Evolutionary conservation across 2,888 invertebrate genomes (phyloP).

Genomic region (Platycnemis pennipes): DNA sequence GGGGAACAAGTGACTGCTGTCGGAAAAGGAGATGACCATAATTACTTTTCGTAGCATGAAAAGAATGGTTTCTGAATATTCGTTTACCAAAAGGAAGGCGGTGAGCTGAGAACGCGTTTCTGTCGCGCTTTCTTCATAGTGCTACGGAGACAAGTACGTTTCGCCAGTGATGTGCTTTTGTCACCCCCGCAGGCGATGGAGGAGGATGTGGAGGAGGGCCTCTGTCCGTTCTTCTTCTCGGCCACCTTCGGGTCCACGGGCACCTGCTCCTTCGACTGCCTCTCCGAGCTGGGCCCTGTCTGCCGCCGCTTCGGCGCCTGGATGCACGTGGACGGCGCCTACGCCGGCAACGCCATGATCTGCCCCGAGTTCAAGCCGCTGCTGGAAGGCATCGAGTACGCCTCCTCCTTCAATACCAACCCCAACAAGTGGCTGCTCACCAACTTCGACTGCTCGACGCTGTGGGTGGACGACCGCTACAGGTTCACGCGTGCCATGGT

Average conservation of each 20-base stretch:
- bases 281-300: slow-evolving; percentile 89
- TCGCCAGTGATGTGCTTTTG: too few species aligned
- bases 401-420: slow-evolving; percentile 93
- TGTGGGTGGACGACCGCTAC: slow-evolving; percentile 91
- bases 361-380: slow-evolving; percentile 89
- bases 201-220: slow-evolving; percentile 87
- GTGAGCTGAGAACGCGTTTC: too few species aligned
- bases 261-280: slow-evolving; percentile 91
- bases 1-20: too few species aligned
- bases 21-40: too few species aligned
- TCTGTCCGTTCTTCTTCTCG: slow-evolving; percentile 91
- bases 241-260: slow-evolving; percentile 92
- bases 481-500: slow-evolving; percentile 90
- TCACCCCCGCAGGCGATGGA: slow-evolving; percentile 80
- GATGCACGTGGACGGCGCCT: slow-evolving; percentile 94
- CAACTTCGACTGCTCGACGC: slow-evolving; percentile 91
- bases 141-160: too few species aligned
- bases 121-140: too few species aligned
- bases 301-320: slow-evolving; percentile 86
- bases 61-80: too few species aligned
- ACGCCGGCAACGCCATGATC: slow-evolving; percentile 92
- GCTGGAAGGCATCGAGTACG: slow-evolving; percentile 86
- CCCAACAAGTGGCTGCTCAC: slow-evolving; percentile 93
- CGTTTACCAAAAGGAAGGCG: too few species aligned
- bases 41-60: too few species aligned